These are phyloP conservation scores for Taphrorychus bicolor DNA, from an alignment of 2,888 invertebrate genomes.

Conservation along the genomic window DNA sequence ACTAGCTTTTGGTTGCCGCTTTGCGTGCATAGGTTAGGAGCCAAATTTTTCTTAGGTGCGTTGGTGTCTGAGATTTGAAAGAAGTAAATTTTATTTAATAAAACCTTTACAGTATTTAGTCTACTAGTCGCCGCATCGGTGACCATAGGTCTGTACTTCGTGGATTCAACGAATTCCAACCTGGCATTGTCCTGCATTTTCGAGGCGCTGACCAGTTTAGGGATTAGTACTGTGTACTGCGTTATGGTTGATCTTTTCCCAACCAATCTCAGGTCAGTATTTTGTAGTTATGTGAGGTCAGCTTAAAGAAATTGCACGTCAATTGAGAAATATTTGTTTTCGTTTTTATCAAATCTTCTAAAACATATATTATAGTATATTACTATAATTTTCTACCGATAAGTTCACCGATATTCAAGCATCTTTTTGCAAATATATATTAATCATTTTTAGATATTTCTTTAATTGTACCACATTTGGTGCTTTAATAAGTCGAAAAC, in stretches of 20 bases:
- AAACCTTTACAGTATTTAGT: conserved; percentile 70
- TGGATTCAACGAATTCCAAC: conserved; percentile 74
- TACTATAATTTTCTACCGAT: too few relatives aligned
- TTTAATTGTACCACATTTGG: too few relatives aligned
- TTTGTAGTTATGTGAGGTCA: background rate
- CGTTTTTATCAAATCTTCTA: too few relatives aligned
- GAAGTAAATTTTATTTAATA: conserved; percentile 10
- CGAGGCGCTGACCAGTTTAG: conserved; percentile 80
- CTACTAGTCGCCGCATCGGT: conserved; percentile 75
- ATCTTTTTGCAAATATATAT: too few relatives aligned
- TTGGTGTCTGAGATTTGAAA: background rate
- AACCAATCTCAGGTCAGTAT: conserved; percentile 76
- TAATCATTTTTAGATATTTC: too few relatives aligned
- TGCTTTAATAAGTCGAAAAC: too few relatives aligned
- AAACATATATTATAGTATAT: too few relatives aligned
- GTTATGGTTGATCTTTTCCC: conserved; percentile 84
- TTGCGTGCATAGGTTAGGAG: conserved; percentile 79
- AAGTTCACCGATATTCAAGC: too few relatives aligned
- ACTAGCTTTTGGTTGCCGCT: conserved; percentile 81
- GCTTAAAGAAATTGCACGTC: too few relatives aligned
- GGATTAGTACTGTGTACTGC: conserved; percentile 81
- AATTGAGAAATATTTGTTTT: too few relatives aligned
- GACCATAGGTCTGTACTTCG: conserved; percentile 78
- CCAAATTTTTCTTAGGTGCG: conserved; percentile 81
- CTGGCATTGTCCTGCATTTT: conserved; percentile 79